These are phyloP conservation scores for Drosophila triauraria DNA, from an alignment of 1,140 invertebrate genomes.

Conservation along the genomic window DNA sequence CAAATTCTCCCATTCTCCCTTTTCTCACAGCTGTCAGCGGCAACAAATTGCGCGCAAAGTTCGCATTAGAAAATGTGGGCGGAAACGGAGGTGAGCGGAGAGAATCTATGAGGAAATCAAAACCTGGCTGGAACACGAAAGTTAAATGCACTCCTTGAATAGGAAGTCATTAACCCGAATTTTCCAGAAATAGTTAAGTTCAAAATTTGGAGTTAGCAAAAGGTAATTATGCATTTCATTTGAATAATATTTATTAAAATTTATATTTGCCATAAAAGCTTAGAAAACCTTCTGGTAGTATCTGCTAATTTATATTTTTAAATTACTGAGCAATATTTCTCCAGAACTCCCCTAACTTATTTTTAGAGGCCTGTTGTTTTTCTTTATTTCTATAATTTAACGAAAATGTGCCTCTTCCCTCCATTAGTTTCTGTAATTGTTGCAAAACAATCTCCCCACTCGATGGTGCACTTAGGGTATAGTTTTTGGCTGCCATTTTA, in stretches of 20 bases:
- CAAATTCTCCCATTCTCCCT: constrained; percentile 56
- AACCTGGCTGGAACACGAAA: constrained; percentile 9
- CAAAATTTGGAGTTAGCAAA: too few species aligned
- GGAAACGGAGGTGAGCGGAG: constrained; percentile 11
- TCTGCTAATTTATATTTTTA: too few species aligned
- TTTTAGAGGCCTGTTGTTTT: background rate
- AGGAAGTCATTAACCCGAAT: background rate
- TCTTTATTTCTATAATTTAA: background rate
- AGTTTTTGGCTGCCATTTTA: constrained; percentile 51
- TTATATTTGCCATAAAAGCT: too few species aligned
- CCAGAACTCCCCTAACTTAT: too few species aligned
- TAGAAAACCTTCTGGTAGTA: too few species aligned
- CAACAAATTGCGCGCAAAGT: constrained; percentile 82
- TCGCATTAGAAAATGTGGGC: constrained; percentile 75
- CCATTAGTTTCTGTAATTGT: background rate
- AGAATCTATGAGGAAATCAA: constrained; percentile 35
- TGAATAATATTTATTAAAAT: too few species aligned
- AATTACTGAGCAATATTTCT: too few species aligned
- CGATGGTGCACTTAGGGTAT: constrained; percentile 39
- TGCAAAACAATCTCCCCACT: constrained; percentile 7
- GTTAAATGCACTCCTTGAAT: constrained; percentile 31
- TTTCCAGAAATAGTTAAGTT: background rate
- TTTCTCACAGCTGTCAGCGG: constrained; percentile 76
- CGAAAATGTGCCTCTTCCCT: background rate
- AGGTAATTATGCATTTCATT: too few species aligned